These are phyloP conservation scores for Microctonus aethiopoides DNA, from an alignment of 2,888 invertebrate genomes.

Conservation along the genomic window DNA sequence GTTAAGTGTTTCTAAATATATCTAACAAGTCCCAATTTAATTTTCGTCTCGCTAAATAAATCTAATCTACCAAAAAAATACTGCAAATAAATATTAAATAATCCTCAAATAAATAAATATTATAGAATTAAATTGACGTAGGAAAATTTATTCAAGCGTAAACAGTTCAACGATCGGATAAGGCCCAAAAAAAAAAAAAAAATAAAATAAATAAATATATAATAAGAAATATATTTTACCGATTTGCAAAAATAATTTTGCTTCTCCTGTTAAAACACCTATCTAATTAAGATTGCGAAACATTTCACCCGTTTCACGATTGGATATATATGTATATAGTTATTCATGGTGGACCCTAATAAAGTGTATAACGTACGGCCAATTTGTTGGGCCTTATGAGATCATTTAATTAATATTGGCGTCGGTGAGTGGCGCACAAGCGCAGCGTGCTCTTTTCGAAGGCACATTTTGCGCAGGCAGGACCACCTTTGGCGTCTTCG, in stretches of 20 bases:
- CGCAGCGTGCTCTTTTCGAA: conserved; percentile 6
- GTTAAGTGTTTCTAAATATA: conserved; percentile 55
- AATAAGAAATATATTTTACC: not conserved
- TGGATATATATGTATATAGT: not conserved
- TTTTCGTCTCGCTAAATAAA: not conserved
- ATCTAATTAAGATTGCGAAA: conserved; percentile 66
- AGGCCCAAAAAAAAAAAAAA: not conserved
- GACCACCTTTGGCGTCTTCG: conserved; percentile 62
- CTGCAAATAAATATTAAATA: too few species aligned
- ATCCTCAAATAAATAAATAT: not conserved
- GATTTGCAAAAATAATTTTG: conserved; percentile 53
- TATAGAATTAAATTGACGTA: not conserved
- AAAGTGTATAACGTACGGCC: conserved; percentile 62
- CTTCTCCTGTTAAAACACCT: conserved; percentile 61
- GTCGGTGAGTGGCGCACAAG: conserved; percentile 49
- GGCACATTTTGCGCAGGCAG: conserved; percentile 34
- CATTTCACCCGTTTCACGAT: conserved; percentile 58
- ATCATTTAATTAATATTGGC: conserved; percentile 67
- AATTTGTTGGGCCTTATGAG: conserved; percentile 63
- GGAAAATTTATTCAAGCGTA: not conserved
- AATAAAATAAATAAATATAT: not conserved
- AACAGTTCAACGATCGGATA: not conserved
- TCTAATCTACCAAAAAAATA: too few species aligned
- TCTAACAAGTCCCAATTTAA: conserved; percentile 46
- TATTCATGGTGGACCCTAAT: conserved; percentile 51